Base-by-base conservation (phyloP, 2,888 invertebrate genomes). In the Strigamia crassipes region DNA sequence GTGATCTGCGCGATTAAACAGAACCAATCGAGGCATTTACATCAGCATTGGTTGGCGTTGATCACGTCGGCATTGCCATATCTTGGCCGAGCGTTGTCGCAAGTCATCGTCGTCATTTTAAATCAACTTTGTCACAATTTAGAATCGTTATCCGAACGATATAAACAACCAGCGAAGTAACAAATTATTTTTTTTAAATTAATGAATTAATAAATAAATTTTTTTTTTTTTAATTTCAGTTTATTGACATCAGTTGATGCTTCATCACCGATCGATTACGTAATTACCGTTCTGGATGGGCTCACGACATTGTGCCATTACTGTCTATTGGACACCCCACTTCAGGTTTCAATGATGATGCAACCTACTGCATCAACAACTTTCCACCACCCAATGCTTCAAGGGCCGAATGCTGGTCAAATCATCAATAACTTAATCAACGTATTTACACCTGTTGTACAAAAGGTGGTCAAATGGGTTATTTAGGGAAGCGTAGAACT, bases 11-110 rank as follows among this genome's bases (percentile, higher is more conserved):
- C 95, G 5, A 88, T 95, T 82, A 92, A 93, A 12, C 88, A 93
- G 87, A 91, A 91, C 82, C 92, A 92, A 83, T 90, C 92, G 88
- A 90, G 92, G 78, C 92, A 93, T 86, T 87, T 94, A 84, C 96
- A 96, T 87, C 92, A 92, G 84, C 93, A 94, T 86, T 96, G 95
- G 95, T 91, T 95, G 42, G 92, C 93, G 83, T 90, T 95, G 87
- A 92, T 95, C 10, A 93, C 94, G 0, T 92, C 93, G 31, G 92
- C 94, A 81, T 88, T 96, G 56, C 95, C 94, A 12, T 95, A 93
- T 87, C 92, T 95, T 87, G 93, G 92, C 61, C 91, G 92, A 77
- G 92, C 94, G 12, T 89, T 95, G 15, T 92, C 94, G 23, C 92
- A 93, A 84, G 92, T 95, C 82, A 92, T 94, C 0, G 92, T 94